Base-by-base conservation (phyloP, 2,113 vertebrate species). In the Apeltes quadracus region DNA sequence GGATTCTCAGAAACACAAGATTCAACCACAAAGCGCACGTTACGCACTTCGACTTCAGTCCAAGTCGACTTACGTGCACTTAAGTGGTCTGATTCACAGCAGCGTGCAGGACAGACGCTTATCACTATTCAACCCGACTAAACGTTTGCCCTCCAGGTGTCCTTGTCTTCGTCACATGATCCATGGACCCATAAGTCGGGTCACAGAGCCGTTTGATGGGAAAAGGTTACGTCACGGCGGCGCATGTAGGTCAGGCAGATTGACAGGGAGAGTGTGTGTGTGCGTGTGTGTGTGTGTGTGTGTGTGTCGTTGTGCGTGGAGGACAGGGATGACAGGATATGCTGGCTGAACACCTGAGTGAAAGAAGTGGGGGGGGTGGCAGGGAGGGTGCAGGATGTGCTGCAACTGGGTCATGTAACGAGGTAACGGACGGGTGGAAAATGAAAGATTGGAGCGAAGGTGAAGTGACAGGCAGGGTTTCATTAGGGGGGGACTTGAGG, bases 321-420 rank as follows among this genome's bases (percentile, higher is more conserved):
- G 44, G 44, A 20, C 44, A 27, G 44, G 62, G 5, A 43, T 63
- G 74, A 55, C 41, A 51, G 64, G 12, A 22, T 48, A 62, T 58
- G 57, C 57, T 41, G 38, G 56, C 62, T 66, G 74, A 76, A 63
- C 68, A 70, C 41, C 57, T 61, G 62, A 77, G 61, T 76, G 51
- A 70, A 55, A 67, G 29, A 36, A 51, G 29, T 34, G 15, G 18
- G 41, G 1, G 50, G n/a, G 5, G 43, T 69, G 18, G 29, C 58
- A 34, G 36, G 43, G 39, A 53, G 69, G 55, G 51, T 41, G 34
- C 46, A 51, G 70, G 63, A 61, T 67, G 74, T 72, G 41, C 36
- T 70, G 29, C 70, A 89, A 81, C 68, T 84, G 83, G 87, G 83
- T 84, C 87, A 85, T 46, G 70, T 69, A 79, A 61, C 15, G 22